A percentile compares a stretch with the other conserved stretches of the same genome.
phyloP scores from a whole-genome alignment of 2,888 invertebrate genomes.

The Ariolimax columbianus region DNA sequence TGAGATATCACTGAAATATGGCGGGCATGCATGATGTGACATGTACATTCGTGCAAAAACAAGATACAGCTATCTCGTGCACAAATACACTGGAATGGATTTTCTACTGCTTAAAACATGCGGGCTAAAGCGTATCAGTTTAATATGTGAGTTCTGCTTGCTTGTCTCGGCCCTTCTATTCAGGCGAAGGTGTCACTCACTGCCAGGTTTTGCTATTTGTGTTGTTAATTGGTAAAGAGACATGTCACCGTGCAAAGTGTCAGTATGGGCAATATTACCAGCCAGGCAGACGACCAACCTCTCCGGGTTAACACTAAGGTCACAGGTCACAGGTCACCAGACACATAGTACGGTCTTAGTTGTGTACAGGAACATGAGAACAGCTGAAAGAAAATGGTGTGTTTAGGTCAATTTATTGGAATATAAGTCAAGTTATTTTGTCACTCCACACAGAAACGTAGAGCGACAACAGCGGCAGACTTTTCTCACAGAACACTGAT shows the following conservation, averaged over 20 bases:
- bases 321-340: neutral
- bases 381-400: neutral
- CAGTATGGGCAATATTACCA: neutral
- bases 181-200: neutral
- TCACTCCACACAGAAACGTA: no score
- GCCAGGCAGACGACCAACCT: neutral
- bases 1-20: neutral
- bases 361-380: neutral
- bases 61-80: neutral
- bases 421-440: no score
- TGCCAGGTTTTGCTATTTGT: neutral
- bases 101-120: neutral
- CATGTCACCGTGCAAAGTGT: constrained; percentile 3
- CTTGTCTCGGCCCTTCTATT: neutral
- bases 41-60: neutral
- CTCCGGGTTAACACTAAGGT: no score
- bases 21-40: neutral
- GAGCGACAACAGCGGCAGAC: no score
- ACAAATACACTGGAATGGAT: neutral
- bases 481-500: no score
- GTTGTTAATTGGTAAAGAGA: neutral
- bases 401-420: no score
- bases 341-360: neutral
- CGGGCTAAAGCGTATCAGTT: neutral
- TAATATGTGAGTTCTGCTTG: neutral